These are phyloP conservation scores for Delphinus delphis DNA, from an alignment of 2,113 vertebrate species.

Conservation along the genomic window DNA sequence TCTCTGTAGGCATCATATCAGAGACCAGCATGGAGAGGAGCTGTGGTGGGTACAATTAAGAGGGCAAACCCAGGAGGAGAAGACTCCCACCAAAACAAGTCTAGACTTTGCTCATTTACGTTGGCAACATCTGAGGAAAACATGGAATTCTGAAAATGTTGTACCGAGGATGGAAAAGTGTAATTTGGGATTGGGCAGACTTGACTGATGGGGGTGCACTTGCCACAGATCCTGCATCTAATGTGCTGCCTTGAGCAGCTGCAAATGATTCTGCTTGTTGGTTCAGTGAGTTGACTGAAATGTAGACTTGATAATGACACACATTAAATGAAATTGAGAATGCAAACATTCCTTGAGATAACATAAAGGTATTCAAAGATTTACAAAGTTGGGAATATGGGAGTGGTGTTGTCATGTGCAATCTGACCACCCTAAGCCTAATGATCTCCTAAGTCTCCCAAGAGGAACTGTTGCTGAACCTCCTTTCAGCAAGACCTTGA, in stretches of 20 bases:
- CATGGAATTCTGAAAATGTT: not conserved
- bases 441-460: not conserved
- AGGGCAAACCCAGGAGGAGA: not conserved
- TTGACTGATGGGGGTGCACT: not conserved
- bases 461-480: not conserved
- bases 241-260: not conserved
- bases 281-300: conserved; percentile 1
- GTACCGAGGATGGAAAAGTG: not conserved
- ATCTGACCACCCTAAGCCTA: not conserved
- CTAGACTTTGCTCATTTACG: not conserved
- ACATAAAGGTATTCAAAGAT: not conserved
- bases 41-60: not conserved
- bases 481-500: not conserved
- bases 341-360: not conserved
- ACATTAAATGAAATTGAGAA: not conserved
- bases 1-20: not conserved
- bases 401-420: not conserved
- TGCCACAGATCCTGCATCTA: not conserved
- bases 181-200: not conserved
- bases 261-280: not conserved
- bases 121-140: not conserved
- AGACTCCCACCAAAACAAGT: not conserved
- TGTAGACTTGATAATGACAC: not conserved
- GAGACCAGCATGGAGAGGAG: not conserved
- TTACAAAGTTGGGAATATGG: not conserved